These are phyloP conservation scores for Eupithecia abbreviata DNA, from an alignment of 2,888 invertebrate genomes.

Conservation along the genomic window DNA sequence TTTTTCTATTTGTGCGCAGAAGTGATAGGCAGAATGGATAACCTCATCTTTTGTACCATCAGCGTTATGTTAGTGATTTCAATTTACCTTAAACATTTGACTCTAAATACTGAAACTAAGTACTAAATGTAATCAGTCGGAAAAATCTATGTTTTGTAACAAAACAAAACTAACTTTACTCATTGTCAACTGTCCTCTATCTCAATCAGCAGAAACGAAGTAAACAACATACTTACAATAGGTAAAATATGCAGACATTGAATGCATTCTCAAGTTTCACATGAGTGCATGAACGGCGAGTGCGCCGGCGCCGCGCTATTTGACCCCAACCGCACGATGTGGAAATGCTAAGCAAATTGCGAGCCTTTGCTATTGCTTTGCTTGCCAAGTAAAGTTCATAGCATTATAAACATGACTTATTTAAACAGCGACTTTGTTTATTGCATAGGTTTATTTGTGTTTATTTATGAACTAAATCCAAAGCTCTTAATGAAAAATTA, in stretches of 20 bases:
- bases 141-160: background rate
- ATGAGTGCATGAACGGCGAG: conserved; percentile 39
- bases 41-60: background rate
- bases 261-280: conserved; percentile 41
- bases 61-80: background rate
- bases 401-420: conserved; percentile 14
- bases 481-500: too few relatives aligned
- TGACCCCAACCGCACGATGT: conserved; percentile 42
- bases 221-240: conserved; percentile 20
- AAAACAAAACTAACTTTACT: background rate
- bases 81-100: background rate
- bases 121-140: background rate
- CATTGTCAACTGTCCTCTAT: conserved; percentile 7
- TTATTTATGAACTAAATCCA: background rate
- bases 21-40: background rate
- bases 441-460: background rate
- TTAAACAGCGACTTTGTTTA: background rate
- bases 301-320: conserved; percentile 47
- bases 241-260: conserved; percentile 35
- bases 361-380: conserved; percentile 24
- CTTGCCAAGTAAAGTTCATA: conserved; percentile 37
- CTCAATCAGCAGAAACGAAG: conserved; percentile 16
- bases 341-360: conserved; percentile 40
- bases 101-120: background rate
- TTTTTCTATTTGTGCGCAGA: too few relatives aligned